Evolutionary conservation across 2,113 vertebrate species (phyloP).

Genomic region (Piaya cayana): DNA sequence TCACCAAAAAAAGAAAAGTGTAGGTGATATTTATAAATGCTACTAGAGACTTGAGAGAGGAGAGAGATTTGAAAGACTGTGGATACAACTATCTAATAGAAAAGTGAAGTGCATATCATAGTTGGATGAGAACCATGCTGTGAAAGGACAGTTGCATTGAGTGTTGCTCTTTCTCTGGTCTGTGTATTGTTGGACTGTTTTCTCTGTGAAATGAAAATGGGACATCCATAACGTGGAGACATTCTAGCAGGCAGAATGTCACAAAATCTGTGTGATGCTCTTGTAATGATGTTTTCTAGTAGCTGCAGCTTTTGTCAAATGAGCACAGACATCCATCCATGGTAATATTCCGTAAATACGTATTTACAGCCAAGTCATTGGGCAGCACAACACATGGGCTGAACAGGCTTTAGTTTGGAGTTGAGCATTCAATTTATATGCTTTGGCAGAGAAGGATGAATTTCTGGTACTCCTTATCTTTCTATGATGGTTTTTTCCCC

Average conservation of each 20-base stretch:
- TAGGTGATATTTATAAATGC: not conserved
- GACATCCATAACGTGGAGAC: not conserved
- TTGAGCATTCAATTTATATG: not conserved
- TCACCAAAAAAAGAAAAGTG: not conserved
- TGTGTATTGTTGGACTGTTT: not conserved
- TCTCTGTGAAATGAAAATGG: not conserved
- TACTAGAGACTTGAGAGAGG: not conserved
- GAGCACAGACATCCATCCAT: not conserved
- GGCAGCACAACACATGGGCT: not conserved
- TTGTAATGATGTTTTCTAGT: slow-evolving; percentile 8
- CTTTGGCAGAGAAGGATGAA: not conserved
- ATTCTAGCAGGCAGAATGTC: not conserved
- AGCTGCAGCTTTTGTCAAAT: slow-evolving; percentile 12
- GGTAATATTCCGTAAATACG: not conserved
- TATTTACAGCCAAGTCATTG: accelerated
- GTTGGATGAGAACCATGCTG: not conserved
- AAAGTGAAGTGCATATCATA: not conserved
- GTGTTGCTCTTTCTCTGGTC: not conserved
- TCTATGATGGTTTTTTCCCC: not conserved
- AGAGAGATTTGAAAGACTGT: not conserved
- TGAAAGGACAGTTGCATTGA: not conserved
- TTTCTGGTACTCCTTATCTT: not conserved
- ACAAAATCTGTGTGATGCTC: not conserved
- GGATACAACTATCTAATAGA: not conserved
- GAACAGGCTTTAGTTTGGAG: not conserved